Base-by-base conservation (phyloP, 2,888 invertebrate genomes). In the Petrolisthes cinctipes region DNA sequence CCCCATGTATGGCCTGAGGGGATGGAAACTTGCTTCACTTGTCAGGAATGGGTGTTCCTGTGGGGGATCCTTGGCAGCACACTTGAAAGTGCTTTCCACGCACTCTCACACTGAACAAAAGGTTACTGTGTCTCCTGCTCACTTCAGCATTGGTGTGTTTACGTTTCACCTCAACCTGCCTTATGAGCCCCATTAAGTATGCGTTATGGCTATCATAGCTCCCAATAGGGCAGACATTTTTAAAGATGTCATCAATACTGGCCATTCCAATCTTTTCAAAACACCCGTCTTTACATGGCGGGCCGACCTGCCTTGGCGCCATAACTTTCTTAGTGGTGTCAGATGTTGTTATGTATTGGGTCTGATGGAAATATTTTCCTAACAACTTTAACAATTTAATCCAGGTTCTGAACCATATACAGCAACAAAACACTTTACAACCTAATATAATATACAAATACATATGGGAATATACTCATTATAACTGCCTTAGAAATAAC, bases 251-350 rank as follows among this genome's bases (percentile, higher is more conserved):
- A 51, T 14, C 53, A 51, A 78, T 53, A 51, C 37, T 51, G n/a
- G 37, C 79, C 14, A 9, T 54, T 5, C 79, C 79, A 7, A 79
- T 14, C 79, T 79, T 79, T 17, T 79, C 56, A 56, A 79, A 79
- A 56, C 79, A 79, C 56, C 79, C 53, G 54, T 79, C 79, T 54
- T 5, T 54, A 17, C 79, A 79, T 9, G 54, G 56, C 11, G 79
- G 79, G 79, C 79, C 56, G 14, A 79, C 54, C 54, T 79, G 53
- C n/a, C 20, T 79, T 53, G 53, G 11, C 20, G 53, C 4, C 54
- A 54, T 56, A 4, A 54, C 54, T 56, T 79, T 79, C 54, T 79
- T 79, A 56, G 54, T 54, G 56, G 7, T 17, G 54, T 79, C n/a
- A n/a, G n/a, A n/a, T n/a, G n/a, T n/a, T n/a, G n/a, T n/a, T n/a